phyloP scores from a whole-genome alignment of 2,797 vertebrate species.

The Xiphophorus birchmanni region DNA sequence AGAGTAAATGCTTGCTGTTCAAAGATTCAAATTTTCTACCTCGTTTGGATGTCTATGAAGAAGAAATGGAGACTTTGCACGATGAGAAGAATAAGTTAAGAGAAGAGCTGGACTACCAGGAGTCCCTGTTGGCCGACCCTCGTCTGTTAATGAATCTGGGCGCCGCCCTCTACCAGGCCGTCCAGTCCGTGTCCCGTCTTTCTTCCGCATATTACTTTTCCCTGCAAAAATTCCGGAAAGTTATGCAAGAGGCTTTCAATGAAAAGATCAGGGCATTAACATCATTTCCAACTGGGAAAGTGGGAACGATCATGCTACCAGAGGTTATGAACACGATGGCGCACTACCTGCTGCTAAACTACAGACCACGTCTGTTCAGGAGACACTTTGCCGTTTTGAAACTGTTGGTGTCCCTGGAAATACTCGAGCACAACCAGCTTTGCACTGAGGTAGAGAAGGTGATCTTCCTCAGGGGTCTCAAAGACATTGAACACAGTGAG shows the following conservation, averaged over 20 bases:
- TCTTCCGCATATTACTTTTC: slow-evolving; percentile 81
- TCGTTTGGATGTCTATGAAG: slow-evolving; percentile 46
- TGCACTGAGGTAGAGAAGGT: slow-evolving; percentile 76
- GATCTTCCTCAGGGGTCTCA: slow-evolving; percentile 81
- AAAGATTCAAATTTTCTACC: slow-evolving; percentile 66
- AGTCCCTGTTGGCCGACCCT: slow-evolving; percentile 58
- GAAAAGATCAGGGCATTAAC: slow-evolving; percentile 35
- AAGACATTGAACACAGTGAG: slow-evolving; percentile 31
- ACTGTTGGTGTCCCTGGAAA: slow-evolving; percentile 79
- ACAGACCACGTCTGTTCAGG: slow-evolving; percentile 74
- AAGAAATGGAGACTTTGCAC: slow-evolving; percentile 54
- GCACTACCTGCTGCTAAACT: slow-evolving; percentile 71
- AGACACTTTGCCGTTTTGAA: slow-evolving; percentile 73
- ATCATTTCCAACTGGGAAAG: slow-evolving; percentile 22
- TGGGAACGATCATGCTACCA: slow-evolving; percentile 44
- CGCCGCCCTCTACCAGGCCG: slow-evolving; percentile 70
- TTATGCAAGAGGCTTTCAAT: slow-evolving; percentile 59
- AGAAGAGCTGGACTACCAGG: slow-evolving; percentile 52
- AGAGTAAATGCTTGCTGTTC: slow-evolving; percentile 44
- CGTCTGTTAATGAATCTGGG: slow-evolving; percentile 62
- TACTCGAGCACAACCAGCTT: slow-evolving; percentile 66
- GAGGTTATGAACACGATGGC: slow-evolving; percentile 75
- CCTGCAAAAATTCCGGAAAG: slow-evolving; percentile 65
- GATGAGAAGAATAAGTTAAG: slow-evolving; percentile 49
- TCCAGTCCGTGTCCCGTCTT: slow-evolving; percentile 80